These are phyloP conservation scores for Nasonovia ribisnigri DNA, from an alignment of 2,888 invertebrate genomes.

Conservation along the genomic window DNA sequence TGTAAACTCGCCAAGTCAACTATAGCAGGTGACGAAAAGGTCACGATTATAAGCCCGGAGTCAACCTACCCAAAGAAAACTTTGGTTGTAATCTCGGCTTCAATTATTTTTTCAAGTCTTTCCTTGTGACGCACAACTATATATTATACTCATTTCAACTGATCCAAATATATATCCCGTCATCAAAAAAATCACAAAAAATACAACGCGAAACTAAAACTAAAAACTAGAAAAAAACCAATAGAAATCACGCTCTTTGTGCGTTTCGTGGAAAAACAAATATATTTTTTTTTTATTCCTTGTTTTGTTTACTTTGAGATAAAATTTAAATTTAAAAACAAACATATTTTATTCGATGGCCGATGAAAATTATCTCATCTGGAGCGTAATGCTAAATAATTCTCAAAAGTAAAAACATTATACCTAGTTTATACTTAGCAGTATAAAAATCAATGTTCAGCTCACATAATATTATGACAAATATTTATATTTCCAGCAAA, in stretches of 20 bases:
- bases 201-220: not conserved
- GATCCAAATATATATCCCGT: not conserved
- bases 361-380: not conserved
- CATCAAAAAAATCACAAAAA: not conserved
- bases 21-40: not conserved
- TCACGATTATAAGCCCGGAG: not conserved
- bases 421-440: not conserved
- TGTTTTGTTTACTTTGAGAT: not conserved
- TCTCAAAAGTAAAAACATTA: not conserved
- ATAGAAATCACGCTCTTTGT: not conserved
- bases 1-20: not conserved
- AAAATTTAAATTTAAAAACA: not conserved
- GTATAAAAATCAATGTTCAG: not conserved
- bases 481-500: not conserved
- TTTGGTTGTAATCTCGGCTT: not conserved
- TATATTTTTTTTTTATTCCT: not conserved
- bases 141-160: not conserved
- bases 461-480: not conserved
- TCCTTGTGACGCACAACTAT: not conserved
- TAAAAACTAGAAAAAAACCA: not conserved
- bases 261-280: not conserved
- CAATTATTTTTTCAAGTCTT: not conserved
- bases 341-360: not conserved
- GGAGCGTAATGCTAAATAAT: not conserved
- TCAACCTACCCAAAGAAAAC: not conserved